Base-by-base conservation (phyloP, 2,113 vertebrate species). In the Hyperoodon ampullatus region DNA sequence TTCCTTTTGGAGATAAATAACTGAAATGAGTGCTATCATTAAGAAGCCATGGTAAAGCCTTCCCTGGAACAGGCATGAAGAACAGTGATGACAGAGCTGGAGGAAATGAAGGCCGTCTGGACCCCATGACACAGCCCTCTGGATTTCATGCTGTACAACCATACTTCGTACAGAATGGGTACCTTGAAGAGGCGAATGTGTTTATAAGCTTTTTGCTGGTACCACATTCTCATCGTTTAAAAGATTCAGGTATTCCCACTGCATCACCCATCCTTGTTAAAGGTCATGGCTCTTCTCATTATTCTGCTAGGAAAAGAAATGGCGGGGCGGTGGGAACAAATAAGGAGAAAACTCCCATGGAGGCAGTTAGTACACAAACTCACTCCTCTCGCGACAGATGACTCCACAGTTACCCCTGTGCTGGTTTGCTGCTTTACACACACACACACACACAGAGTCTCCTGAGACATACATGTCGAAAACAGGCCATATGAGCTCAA, bases 321-420 rank as follows among this genome's bases (percentile, higher is more conserved):
- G 28, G 63, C 71, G 55, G 26, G 14, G 26, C 11, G 3, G 42
- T 55, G 84, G 68, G 23, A 8, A 39, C 39, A 39, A 39, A 39
- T 39, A 53, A 60, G 53, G 68, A 88, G 78, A 94, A 93, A 71
- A 94, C 35, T 89, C 80, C 90, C 92, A 65, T 3, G 63, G 42
- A 75, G 35, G 58, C 93, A 96, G 94, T 97, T 88, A 97, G 91
- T 18, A 6, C 11, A 50, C 65, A 84, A 19, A 30, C 60, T 94
- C 88, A 30, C 60, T 95, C 88, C 44, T 89, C 83, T 72, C 18
- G 50, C 5, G 63, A 78, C 6, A 92, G 88, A 42, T 8, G 68
- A 96, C 72, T 70, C 33, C 75, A 72, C 21, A 23, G 78, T 39
- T 33, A 53, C 15, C 28, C 47, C 26, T 12, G 11, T 28, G n/a